Percentiles rank a stretch among this genome's conserved stretches.
Evolutionary conservation across 2,113 vertebrate genomes (phyloP).

Genomic region (Antechinus stuartii): DNA sequence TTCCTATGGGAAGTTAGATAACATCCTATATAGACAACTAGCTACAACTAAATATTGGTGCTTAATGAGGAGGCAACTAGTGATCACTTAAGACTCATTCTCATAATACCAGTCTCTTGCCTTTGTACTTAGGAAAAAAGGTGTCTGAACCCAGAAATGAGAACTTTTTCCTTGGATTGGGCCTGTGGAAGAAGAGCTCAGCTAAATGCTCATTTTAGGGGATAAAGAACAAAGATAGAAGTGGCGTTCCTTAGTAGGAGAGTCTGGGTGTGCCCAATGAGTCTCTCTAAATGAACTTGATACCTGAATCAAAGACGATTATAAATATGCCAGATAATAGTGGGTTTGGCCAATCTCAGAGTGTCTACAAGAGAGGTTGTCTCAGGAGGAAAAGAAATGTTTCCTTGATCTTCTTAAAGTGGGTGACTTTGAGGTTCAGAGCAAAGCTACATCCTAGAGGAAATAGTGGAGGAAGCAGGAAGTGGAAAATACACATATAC

Average conservation of each 20-base stretch:
- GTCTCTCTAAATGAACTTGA: neutral
- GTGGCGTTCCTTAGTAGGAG: neutral
- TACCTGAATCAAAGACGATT: too few species aligned
- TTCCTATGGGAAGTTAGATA: too few species aligned
- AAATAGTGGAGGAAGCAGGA: neutral
- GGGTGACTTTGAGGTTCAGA: neutral
- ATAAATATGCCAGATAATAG: too few species aligned
- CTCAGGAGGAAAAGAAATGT: too few species aligned
- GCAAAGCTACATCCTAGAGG: neutral
- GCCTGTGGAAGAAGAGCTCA: neutral
- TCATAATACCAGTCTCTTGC: neutral
- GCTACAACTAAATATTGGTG: constrained; percentile 1
- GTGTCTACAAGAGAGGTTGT: too few species aligned
- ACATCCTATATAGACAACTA: too few species aligned
- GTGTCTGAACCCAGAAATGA: constrained; percentile 15
- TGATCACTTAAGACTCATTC: neutral
- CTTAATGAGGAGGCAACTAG: neutral
- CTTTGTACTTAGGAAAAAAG: constrained; percentile 8
- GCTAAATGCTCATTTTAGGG: neutral
- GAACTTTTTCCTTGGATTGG: neutral
- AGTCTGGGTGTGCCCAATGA: neutral
- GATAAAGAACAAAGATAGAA: neutral
- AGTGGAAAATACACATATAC: too few species aligned
- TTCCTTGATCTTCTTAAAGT: too few species aligned
- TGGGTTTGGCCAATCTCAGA: too few species aligned